phyloP scores from a whole-genome alignment of 1,140 invertebrate genomes.

The Pararge aegeria region DNA sequence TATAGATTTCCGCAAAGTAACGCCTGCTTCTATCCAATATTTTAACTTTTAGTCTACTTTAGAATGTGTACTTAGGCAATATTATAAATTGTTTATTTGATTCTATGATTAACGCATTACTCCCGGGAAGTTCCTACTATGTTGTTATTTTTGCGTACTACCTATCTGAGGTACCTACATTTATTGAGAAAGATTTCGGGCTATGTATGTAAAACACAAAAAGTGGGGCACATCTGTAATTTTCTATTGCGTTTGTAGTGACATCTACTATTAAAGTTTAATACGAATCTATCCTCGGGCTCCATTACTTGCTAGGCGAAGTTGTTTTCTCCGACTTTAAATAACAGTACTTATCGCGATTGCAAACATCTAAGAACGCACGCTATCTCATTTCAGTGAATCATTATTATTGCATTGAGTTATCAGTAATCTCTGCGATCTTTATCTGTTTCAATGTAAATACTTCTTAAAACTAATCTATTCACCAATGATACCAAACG shows the following conservation, averaged over 20 bases:
- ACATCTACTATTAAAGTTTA: neutral
- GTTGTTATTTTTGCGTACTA: no score
- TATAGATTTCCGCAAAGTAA: no score
- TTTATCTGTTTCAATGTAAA: conserved; percentile 20
- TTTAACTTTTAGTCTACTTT: no score
- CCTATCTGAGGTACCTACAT: no score
- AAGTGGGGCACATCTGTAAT: no score
- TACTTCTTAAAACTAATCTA: conserved; percentile 1
- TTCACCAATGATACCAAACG: neutral
- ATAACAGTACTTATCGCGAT: neutral
- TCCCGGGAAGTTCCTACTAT: no score
- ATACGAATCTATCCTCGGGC: neutral
- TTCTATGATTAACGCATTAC: no score
- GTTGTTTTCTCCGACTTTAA: neutral
- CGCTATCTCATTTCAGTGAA: conserved; percentile 11
- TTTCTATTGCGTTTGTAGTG: neutral
- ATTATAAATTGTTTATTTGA: no score
- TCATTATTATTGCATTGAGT: neutral
- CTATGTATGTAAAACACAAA: no score
- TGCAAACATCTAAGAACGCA: conserved; percentile 4
- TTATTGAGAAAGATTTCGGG: no score
- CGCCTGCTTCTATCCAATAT: no score
- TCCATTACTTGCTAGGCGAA: neutral
- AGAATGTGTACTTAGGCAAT: no score
- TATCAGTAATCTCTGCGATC: conserved; percentile 14